These are phyloP conservation scores for Tipula confusa DNA, from an alignment of 2,888 invertebrate genomes.

Conservation along the genomic window DNA sequence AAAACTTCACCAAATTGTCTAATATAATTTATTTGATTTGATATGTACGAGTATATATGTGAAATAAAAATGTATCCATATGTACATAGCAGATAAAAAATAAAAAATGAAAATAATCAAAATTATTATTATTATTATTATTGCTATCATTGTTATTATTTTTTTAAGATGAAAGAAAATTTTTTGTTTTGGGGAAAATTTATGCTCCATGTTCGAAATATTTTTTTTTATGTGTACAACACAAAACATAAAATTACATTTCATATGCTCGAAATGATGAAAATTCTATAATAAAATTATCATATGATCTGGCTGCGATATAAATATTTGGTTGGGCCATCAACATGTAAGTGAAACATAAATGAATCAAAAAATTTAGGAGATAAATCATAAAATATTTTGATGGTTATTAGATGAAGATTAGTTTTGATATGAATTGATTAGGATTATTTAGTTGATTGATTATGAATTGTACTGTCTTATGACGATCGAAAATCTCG, in stretches of 20 bases:
- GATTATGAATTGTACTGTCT: background rate
- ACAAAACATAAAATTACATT: background rate
- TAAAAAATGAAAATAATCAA: background rate
- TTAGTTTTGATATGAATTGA: background rate
- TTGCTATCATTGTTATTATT: too few relatives aligned
- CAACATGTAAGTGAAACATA: background rate
- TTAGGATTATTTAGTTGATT: background rate
- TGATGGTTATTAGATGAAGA: conserved; percentile 14
- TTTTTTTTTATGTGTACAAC: background rate
- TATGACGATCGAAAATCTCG: too few relatives aligned
- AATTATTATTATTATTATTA: background rate
- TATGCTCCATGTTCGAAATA: background rate
- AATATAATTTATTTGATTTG: conserved; percentile 25
- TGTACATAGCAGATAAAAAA: background rate
- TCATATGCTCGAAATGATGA: background rate
- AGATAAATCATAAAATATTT: conserved; percentile 20
- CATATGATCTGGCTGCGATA: background rate
- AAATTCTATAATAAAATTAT: background rate
- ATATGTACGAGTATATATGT: background rate
- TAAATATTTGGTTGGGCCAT: background rate
- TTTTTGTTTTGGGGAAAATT: background rate
- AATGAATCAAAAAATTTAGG: background rate
- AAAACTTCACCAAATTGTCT: conserved; percentile 20
- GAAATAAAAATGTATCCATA: background rate
- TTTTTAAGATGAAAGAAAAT: background rate